Base-by-base conservation (phyloP, 2,888 invertebrate genomes). In the Anodontia alba region DNA sequence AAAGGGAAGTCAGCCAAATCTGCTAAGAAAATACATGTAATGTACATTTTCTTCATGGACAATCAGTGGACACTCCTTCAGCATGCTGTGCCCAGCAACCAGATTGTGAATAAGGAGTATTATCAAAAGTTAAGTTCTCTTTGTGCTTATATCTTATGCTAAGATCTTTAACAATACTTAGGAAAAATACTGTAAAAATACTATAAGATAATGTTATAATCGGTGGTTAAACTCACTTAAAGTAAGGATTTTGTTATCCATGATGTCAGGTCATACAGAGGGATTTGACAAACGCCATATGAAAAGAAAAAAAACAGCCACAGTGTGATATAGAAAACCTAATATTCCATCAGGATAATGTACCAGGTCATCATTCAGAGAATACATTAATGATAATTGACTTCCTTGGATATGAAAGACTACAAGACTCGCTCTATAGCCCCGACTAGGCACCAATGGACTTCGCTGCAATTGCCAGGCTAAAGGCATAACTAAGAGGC, bases 21-120 rank as follows among this genome's bases (percentile, higher is more conserved):
- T 49, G 49, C 20, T 10, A 49, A 49, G 49, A 49, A 20, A 20
- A 49, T 17, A 20, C 10, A 20, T 8, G 20, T 49, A 49, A 49
- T 49, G n/a, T 49, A 49, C n/a, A 49, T 49, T 3, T 49, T 49
- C 49, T 49, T 49, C 49, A 49, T 49, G 49, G 49, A 49, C 49
- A 49, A 20, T 49, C 49, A 49, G 20, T 8, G 49, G 49, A 49
- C 20, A 20, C 17, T 20, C 3, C 49, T 49, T 49, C 49, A 49
- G 20, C 49, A 49, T 20, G 17, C 49, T 17, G 49, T 49, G 3
- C 49, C 49, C 3, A 49, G 49, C 20, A 3, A 20, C n/a, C 49
- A 49, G n/a, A 49, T 20, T 20, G 49, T 49, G 49, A 49, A 49
- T 20, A 49, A 49, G 49, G 12, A 49, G 49, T 49, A 49, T 20